Evolutionary conservation across 2,888 invertebrate genomes (phyloP).

Genomic region (Pristionchus exspectatus): DNA sequence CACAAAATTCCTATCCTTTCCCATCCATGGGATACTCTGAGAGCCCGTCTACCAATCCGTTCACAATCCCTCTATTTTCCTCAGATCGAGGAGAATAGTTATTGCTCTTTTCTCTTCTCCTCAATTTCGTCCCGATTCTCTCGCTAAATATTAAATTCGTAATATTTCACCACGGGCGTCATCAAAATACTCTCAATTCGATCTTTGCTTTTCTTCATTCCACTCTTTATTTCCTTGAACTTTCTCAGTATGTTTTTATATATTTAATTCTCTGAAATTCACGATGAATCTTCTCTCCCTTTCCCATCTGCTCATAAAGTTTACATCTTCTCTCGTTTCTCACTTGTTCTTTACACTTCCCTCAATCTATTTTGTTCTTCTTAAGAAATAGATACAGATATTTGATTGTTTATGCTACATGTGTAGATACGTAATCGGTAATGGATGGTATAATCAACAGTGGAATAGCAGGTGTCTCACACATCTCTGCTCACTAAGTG

Average conservation of each 20-base stretch:
- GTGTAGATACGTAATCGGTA: neutral
- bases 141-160: conserved; percentile 27
- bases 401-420: neutral
- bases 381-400: neutral
- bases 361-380: neutral
- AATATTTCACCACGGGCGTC: neutral
- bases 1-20: neutral
- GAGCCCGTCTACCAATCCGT: neutral
- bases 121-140: neutral
- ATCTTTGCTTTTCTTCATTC: neutral
- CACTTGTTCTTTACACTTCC: neutral
- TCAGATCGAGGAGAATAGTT: neutral
- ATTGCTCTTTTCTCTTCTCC: conserved; percentile 3
- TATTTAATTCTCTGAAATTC: neutral
- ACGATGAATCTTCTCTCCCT: neutral
- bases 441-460: neutral
- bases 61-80: neutral
- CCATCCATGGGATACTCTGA: neutral
- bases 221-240: neutral
- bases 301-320: conserved; percentile 9
- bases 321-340: conserved; percentile 7
- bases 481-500: neutral
- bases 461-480: neutral
- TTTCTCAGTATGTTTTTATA: neutral
- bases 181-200: neutral